phyloP scores from a whole-genome alignment of 1,140 invertebrate genomes.

The Scaptomyza montana region DNA sequence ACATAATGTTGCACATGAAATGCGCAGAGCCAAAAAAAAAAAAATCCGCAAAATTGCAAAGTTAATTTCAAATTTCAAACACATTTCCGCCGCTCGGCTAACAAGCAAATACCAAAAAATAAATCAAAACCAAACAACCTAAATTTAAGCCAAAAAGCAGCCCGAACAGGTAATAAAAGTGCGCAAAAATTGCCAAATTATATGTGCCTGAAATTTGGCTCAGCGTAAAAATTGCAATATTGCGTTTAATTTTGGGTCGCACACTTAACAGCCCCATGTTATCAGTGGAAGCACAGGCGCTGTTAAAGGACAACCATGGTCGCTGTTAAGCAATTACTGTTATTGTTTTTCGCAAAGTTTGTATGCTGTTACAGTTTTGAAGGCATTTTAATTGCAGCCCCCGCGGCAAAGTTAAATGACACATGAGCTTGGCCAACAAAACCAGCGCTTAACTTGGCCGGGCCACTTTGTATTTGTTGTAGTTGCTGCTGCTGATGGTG shows the following conservation, averaged over 20 bases:
- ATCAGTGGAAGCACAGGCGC: constrained; percentile 17
- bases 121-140: constrained; percentile 20
- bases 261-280: constrained; percentile 46
- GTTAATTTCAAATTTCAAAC: constrained; percentile 64
- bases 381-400: constrained; percentile 75
- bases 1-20: constrained; percentile 27
- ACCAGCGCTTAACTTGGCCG: constrained; percentile 23
- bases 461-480: constrained; percentile 26
- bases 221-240: constrained; percentile 50
- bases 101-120: constrained; percentile 21
- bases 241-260: constrained; percentile 74
- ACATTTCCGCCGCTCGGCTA: constrained; percentile 47
- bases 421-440: constrained; percentile 53
- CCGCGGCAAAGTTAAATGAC: constrained; percentile 72
- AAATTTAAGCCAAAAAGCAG: constrained; percentile 44
- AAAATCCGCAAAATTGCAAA: constrained; percentile 40
- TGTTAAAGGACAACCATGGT: constrained; percentile 20
- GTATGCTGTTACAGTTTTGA: constrained; percentile 60
- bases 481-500: constrained; percentile 34
- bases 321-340: constrained; percentile 15
- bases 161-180: constrained; percentile 37
- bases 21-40: constrained; percentile 9
- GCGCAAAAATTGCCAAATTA: constrained; percentile 70
- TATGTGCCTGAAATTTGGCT: constrained; percentile 70
- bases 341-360: neutral